Base-by-base conservation (phyloP, 1,140 invertebrate genomes). In the Centruroides sculpturatus region DNA sequence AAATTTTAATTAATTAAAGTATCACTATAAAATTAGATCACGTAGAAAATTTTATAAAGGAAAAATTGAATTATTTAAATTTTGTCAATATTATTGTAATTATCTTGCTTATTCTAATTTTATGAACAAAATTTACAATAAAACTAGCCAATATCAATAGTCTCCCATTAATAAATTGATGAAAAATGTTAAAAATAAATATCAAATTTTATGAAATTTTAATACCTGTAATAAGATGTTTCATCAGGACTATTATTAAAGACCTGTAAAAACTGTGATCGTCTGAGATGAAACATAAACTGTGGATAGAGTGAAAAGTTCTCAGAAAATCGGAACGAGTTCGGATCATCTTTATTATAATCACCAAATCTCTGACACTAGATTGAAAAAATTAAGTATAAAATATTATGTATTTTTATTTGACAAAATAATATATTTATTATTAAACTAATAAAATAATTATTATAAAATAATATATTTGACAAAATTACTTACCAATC, bases 191-290 rank as follows among this genome's bases (percentile, higher is more conserved):
- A 23, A 23, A 23, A 23, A 23, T 23, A 23, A 23, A 23, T 23
- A 23, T 23, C 23, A 23, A 23, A 23, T 23, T 23, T 23, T 23
- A 23, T 23, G 23, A 23, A 23, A 23, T 23, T 23, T 23, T 23
- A 23, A 23, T 71, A 89, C 87, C 92, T 85, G 73, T 99, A 99
- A 77, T 96, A 99, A 59, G 93, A 94, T 36, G 97, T 99, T 82
- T 99, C 97, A 78, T 99, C 97, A 1, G 97, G 97, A 56, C 93
- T 98, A 79, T 99, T 99, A 75, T 99, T 99, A 75, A 99, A 99
- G n/a, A 99, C 96, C 82, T 99, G 97, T 64, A 99, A 80, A 77
- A 99, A 99, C 76, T 98, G 96, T 51, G 96, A 99, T 64, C 97
- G 81, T 62, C 97, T 79, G 66, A 99, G 77, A 75, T 99, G 97